Base-by-base conservation (phyloP, 2,888 invertebrate species). In the Drosophila sordidula region DNA sequence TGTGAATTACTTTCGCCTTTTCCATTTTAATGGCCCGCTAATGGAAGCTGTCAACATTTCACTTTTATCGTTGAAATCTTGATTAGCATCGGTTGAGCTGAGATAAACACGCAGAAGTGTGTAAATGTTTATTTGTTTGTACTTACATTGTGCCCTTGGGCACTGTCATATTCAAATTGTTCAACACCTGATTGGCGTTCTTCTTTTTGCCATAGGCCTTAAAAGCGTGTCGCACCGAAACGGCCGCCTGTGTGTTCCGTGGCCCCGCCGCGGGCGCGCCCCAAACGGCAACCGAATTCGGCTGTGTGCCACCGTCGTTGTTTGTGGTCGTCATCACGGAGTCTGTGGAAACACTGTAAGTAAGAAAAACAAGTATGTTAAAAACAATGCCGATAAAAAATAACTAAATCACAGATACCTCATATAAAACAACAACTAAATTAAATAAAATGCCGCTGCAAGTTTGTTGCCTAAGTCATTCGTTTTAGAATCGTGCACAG, bases 61-160 rank as follows among this genome's bases (percentile, higher is more conserved):
- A 66, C 58, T 78, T 80, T 68, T 73, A 65, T 75, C 36, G 58
- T 45, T 55, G 25, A 63, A 51, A 36, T 45, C 54, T 36, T 38
- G 22, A 54, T 68, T 68, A 58, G 44, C 42, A 47, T n/a, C 4
- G 36, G 9, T 14, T 12, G 25, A 34, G 9, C 14, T 3, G 12
- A 16, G 11, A 34, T 38, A 12, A 22, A 38, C 6, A 3, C 29
- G 8, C 29, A 29, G 9, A 12, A 9, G 18, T 49, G 4, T 29
- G 14, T 18, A 11, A 18, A 1, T 22, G 8, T 18, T 1, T 12
- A 4, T 8, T 16, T 34, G 25, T 76, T 4, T 42, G 14, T 78
- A 95, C 97, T 97, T 93, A 98, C 98, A 98, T 98, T 75, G 97
- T 97, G 89, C 98, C 98, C 92, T 97, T 97, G 82, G 96, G 96